Base-by-base conservation (phyloP, 2,888 invertebrate genomes). In the Anthrax anthrax region DNA sequence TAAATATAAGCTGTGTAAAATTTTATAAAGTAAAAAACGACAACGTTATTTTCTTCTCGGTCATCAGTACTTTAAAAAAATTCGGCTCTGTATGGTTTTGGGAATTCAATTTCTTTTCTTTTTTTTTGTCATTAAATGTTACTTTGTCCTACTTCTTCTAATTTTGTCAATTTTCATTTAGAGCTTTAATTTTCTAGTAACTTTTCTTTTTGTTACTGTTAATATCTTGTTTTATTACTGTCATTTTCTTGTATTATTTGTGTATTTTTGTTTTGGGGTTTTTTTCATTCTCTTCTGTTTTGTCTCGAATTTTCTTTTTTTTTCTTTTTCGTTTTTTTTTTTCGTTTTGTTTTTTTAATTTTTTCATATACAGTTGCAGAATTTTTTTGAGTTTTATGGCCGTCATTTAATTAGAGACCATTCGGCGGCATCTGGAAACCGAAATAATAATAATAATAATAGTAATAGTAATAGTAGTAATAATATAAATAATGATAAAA, bases 381-480 rank as follows among this genome's bases (percentile, higher is more conserved):
- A 32, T 46, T 46, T 46, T 46, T 46, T 46, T 41, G 42, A 42
- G 32, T 46, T 29, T 42, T 46, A 46, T 34, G 42, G 45, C 23
- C 45, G 40, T 10, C 45, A 45, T 23, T 44, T 44, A 39, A 42
- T 18, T 42, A 39, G 42, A 39, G 41, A 40, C 14, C 34, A 19
- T 42, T 12, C 29, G 29, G 12, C 29, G 14, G 34, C 34, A 29
- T 8, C 23, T 27, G 18, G 37, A 12, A n/a, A 41, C 18, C 18
- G 29, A 41, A 4, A 37, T 27, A 36, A 41, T 37, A n/a, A 37
- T 8, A 27, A 27, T 2, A 8, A 8, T 8, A 27, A 27, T 27
- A n/a, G n/a, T n/a, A n/a, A n/a, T n/a, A n/a, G 36, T 8, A 14
- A 39, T 23, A 27, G 23, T 36, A 3, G 23, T 27, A 36, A 41